phyloP scores from a whole-genome alignment of 2,888 invertebrate species.

The Cosmia trapezina region DNA sequence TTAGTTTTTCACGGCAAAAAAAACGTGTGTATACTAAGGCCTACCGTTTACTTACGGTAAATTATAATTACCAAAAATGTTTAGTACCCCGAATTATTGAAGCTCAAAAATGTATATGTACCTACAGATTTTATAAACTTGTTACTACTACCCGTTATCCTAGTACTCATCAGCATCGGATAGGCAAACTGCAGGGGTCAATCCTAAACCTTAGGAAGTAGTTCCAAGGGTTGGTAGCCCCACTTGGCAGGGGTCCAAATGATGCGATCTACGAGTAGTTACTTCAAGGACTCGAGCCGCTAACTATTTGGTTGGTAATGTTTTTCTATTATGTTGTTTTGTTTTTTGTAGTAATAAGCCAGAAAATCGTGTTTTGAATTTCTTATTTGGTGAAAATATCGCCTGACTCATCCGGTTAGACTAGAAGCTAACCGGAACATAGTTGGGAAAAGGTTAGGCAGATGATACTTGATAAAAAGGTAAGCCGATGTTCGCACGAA shows the following conservation, averaged over 20 bases:
- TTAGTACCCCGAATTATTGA: not conserved
- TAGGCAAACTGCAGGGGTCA: conserved; percentile 27
- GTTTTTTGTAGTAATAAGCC: no score
- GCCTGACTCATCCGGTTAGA: no score
- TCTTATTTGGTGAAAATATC: no score
- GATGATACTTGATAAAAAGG: no score
- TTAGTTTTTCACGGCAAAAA: no score
- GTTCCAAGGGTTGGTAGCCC: conserved; percentile 32
- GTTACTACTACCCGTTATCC: not conserved
- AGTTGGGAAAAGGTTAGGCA: no score
- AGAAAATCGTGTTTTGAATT: no score
- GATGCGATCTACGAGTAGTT: conserved; percentile 46
- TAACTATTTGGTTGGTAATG: conserved; percentile 27
- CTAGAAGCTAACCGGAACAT: no score
- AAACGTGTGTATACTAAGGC: not conserved
- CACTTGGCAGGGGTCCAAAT: conserved; percentile 62
- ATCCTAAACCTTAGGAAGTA: conserved; percentile 29
- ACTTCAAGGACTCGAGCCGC: conserved; percentile 20
- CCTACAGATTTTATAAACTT: not conserved
- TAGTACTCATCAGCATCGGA: conserved; percentile 1
- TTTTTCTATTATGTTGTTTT: conserved; percentile 38
- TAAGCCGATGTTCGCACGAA: no score
- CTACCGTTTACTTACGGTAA: no score
- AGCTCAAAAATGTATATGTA: not conserved
- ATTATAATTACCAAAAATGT: not conserved